Evolutionary conservation across 2,888 invertebrate species (phyloP).

Genomic region (Syritta pipiens): DNA sequence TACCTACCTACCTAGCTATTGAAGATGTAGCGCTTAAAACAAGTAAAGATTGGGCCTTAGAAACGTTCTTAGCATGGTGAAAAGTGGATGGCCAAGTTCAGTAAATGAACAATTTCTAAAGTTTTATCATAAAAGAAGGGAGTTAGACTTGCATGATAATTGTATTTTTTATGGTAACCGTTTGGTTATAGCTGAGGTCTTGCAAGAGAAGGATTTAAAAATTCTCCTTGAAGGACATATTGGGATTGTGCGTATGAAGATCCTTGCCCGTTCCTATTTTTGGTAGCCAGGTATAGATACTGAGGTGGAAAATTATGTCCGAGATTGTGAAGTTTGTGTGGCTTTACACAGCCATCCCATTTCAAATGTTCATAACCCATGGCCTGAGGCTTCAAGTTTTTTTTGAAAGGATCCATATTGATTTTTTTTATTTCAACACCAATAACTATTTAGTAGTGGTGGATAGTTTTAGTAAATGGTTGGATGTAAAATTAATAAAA

Average conservation of each 20-base stretch:
- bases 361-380: conserved; percentile 16
- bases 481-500: conserved; percentile 24
- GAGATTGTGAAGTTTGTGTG: neutral
- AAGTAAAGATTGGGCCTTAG: too few relatives aligned
- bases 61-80: too few relatives aligned
- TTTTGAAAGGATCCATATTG: conserved; percentile 46
- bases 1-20: too few relatives aligned
- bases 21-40: too few relatives aligned
- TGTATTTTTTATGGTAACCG: conserved; percentile 28
- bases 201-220: conserved; percentile 41
- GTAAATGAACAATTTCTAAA: neutral
- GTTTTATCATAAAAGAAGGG: neutral
- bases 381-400: conserved; percentile 17
- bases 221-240: conserved; percentile 70
- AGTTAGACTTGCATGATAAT: neutral
- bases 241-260: conserved; percentile 72
- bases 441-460: conserved; percentile 13
- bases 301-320: conserved; percentile 69
- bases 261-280: conserved; percentile 70
- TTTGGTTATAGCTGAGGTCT: conserved; percentile 52
- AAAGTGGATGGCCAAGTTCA: neutral
- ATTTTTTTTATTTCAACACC: conserved; percentile 28
- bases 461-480: conserved; percentile 26
- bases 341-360: neutral
- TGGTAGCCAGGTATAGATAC: conserved; percentile 68